Evolutionary conservation across 2,797 vertebrate species (phyloP).

Genomic region (Microctenopoma steveboyesi): DNA sequence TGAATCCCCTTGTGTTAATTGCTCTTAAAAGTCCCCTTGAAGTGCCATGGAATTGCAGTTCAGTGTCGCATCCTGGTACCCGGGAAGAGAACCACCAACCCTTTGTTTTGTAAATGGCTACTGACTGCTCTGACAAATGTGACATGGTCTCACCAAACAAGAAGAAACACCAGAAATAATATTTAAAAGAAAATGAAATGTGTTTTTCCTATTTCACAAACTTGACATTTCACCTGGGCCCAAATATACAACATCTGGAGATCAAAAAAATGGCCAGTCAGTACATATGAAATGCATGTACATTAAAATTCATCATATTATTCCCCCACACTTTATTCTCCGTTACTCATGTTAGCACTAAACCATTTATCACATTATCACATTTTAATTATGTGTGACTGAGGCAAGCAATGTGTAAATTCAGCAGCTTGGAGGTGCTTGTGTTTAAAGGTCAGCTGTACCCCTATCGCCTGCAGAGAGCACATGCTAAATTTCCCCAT

Average conservation of each 20-base stretch:
- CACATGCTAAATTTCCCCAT: constrained; percentile 6
- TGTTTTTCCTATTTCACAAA: constrained; percentile 48
- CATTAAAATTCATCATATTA: constrained; percentile 60
- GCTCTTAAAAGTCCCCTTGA: too few relatives aligned
- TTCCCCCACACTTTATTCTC: constrained; percentile 38
- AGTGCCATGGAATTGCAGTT: too few relatives aligned
- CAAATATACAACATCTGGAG: constrained; percentile 32
- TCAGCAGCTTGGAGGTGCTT: constrained; percentile 55
- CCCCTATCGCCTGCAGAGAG: constrained; percentile 45
- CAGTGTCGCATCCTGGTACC: too few relatives aligned
- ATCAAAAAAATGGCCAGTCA: constrained; percentile 62
- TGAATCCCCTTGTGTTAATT: too few relatives aligned
- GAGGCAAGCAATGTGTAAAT: constrained; percentile 50
- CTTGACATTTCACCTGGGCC: constrained; percentile 69
- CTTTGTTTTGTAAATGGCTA: too few relatives aligned
- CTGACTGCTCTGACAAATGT: too few relatives aligned
- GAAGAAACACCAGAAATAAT: too few relatives aligned
- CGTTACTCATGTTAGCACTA: constrained; percentile 39
- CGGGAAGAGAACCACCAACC: too few relatives aligned
- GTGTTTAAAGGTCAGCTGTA: constrained; percentile 74
- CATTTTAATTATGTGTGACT: constrained; percentile 52
- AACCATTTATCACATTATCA: constrained; percentile 65
- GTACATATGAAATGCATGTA: constrained; percentile 51
- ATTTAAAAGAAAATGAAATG: too few relatives aligned
- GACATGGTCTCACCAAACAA: too few relatives aligned